A percentile compares a stretch with the other conserved stretches of the same genome.
phyloP scores from a whole-genome alignment of 2,888 invertebrate species.

The Bedellia somnulentella region DNA sequence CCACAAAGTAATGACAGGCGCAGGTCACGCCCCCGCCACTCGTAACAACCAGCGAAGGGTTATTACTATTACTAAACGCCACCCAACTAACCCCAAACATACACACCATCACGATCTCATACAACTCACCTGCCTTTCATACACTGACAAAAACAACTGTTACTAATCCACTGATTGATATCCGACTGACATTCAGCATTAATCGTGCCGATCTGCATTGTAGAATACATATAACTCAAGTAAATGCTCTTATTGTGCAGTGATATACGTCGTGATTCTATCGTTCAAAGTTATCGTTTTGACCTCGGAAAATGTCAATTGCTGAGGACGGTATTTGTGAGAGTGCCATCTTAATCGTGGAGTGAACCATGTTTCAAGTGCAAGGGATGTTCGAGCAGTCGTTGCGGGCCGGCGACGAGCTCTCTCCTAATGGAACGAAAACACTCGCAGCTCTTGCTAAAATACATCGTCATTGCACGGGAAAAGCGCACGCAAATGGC shows the following conservation, averaged over 20 bases:
- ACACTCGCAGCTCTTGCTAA: slow-evolving; percentile 56
- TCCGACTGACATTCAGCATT: too few species aligned
- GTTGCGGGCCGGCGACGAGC: slow-evolving; percentile 51
- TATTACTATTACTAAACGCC: too few species aligned
- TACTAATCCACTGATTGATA: slow-evolving; percentile 12
- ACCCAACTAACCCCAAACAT: not conserved
- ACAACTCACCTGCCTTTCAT: too few species aligned
- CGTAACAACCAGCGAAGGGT: slow-evolving; percentile 6
- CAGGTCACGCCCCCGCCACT: slow-evolving; percentile 13
- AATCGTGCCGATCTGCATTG: slow-evolving; percentile 34
- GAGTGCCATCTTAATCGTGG: slow-evolving; percentile 16
- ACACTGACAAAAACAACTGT: too few species aligned
- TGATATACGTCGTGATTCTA: slow-evolving; percentile 34
- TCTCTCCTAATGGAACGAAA: slow-evolving; percentile 48
- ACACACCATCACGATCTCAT: not conserved
- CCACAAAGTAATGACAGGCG: too few species aligned
- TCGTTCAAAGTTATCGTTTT: slow-evolving; percentile 22
- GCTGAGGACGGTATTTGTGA: slow-evolving; percentile 21
- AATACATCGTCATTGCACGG: slow-evolving; percentile 73
- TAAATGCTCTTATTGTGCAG: slow-evolving; percentile 34
- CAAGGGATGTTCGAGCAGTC: slow-evolving; percentile 64
- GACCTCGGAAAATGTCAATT: slow-evolving; percentile 36
- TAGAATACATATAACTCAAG: slow-evolving; percentile 22
- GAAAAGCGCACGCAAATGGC: slow-evolving; percentile 76
- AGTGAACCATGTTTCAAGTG: slow-evolving; percentile 46